phyloP scores from a whole-genome alignment of 2,113 vertebrate species.

The Aspiorhynchus laticeps region DNA sequence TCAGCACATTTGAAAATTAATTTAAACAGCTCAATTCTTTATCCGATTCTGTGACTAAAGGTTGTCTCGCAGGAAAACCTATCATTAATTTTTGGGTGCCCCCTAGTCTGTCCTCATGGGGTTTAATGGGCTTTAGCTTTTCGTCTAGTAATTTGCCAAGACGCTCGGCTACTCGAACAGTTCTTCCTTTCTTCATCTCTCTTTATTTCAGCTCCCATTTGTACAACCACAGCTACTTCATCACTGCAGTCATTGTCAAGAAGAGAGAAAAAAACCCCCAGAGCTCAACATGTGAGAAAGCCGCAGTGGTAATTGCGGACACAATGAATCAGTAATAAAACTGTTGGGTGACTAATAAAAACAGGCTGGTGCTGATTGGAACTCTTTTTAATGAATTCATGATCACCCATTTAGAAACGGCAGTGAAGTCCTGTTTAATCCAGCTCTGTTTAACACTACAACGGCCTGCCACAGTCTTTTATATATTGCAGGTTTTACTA shows the following conservation, averaged over 20 bases:
- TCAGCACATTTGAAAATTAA: constrained; percentile 50
- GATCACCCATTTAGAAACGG: constrained; percentile 64
- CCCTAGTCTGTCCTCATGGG: constrained; percentile 42
- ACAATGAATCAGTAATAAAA: constrained; percentile 64
- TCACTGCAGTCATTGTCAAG: constrained; percentile 10
- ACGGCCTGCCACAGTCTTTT: constrained; percentile 61
- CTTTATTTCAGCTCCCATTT: background rate
- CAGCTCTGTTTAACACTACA: constrained; percentile 61
- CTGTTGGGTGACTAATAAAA: constrained; percentile 67
- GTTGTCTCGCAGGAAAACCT: constrained; percentile 48
- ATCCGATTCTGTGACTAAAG: constrained; percentile 22
- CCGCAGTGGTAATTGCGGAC: constrained; percentile 56
- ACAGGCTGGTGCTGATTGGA: constrained; percentile 61
- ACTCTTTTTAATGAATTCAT: constrained; percentile 70
- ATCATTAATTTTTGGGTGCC: constrained; percentile 34
- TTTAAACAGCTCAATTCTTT: constrained; percentile 47
- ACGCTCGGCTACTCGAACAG: background rate
- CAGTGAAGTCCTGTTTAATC: constrained; percentile 44
- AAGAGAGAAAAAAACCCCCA: constrained; percentile 7
- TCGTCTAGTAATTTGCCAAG: constrained; percentile 40
- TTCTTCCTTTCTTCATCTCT: constrained; percentile 5
- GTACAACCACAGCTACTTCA: background rate
- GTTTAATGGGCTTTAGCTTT: constrained; percentile 49
- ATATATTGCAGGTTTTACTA: background rate
- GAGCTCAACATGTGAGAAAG: constrained; percentile 9